Evolutionary conservation across 92 coral and sea anemone species (phyloP).

Genomic region (Virgularia gustaviana): DNA sequence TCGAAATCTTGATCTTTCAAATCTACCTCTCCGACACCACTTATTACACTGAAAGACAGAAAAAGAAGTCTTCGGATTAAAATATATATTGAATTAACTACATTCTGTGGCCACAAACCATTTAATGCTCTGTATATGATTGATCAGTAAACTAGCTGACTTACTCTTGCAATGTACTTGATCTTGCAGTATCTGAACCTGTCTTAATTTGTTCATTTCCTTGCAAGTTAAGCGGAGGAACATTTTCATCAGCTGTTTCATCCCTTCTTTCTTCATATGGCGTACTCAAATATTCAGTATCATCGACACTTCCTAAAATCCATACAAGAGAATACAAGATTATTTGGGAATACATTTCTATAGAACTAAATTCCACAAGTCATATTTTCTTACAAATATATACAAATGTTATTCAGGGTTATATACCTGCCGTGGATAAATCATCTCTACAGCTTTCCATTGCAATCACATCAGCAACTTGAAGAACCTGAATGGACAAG

Average conservation of each 20-base stretch:
- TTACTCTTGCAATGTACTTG: slow-evolving; percentile 81
- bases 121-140: not conserved
- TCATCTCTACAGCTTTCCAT: slow-evolving; percentile 81
- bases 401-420: not conserved
- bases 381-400: not conserved
- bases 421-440: slow-evolving; percentile 64
- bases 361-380: not conserved
- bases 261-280: slow-evolving; percentile 54
- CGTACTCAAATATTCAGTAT: slow-evolving; percentile 52
- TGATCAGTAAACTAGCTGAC: not conserved
- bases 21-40: slow-evolving; percentile 95
- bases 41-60: slow-evolving; percentile 60
- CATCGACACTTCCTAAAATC: slow-evolving; percentile 50
- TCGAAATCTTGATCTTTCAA: slow-evolving; percentile 59
- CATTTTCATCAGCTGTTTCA: slow-evolving; percentile 47
- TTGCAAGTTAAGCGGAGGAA: slow-evolving; percentile 63
- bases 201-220: slow-evolving; percentile 57
- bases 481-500: slow-evolving; percentile 62
- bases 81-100: too few species aligned
- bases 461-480: slow-evolving; percentile 84
- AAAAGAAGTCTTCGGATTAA: too few species aligned
- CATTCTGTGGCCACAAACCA: not conserved
- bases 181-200: slow-evolving; percentile 71
- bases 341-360: not conserved
- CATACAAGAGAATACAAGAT: not conserved